These are phyloP conservation scores for Columba janthina DNA, from an alignment of 2,113 vertebrate species.

Conservation along the genomic window DNA sequence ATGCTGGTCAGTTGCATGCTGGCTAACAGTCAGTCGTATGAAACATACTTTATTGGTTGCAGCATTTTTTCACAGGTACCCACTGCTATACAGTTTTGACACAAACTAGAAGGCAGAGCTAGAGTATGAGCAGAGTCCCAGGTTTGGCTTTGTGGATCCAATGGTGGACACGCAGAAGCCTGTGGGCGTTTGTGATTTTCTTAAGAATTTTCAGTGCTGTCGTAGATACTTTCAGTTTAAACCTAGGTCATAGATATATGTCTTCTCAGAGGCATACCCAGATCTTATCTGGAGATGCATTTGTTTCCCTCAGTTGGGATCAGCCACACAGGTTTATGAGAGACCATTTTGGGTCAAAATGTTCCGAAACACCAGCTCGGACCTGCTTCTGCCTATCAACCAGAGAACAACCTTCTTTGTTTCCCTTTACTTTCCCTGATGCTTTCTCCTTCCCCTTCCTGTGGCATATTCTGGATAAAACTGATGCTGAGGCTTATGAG, in stretches of 20 bases:
- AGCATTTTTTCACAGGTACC: not conserved
- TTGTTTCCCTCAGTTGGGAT: not conserved
- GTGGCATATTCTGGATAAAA: not conserved
- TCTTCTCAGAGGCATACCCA: not conserved
- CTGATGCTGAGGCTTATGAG: not conserved
- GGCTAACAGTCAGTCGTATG: not conserved
- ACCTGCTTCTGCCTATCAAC: not conserved
- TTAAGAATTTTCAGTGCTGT: not conserved
- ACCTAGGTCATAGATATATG: not conserved
- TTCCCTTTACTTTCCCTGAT: not conserved
- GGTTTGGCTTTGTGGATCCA: not conserved
- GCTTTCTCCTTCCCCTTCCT: not conserved
- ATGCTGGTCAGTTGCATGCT: not conserved
- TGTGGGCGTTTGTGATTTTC: not conserved
- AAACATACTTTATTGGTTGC: not conserved
- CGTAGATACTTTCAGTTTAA: not conserved
- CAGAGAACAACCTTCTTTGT: not conserved
- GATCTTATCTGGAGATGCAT: not conserved
- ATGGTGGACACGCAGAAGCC: not conserved
- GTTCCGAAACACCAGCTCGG: not conserved
- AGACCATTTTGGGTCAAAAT: not conserved
- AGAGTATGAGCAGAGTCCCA: not conserved
- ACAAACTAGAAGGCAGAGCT: not conserved
- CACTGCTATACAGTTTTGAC: not conserved
- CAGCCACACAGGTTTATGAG: not conserved